phyloP scores from a whole-genome alignment of 1,140 invertebrate genomes.

The Psix sp. region DNA sequence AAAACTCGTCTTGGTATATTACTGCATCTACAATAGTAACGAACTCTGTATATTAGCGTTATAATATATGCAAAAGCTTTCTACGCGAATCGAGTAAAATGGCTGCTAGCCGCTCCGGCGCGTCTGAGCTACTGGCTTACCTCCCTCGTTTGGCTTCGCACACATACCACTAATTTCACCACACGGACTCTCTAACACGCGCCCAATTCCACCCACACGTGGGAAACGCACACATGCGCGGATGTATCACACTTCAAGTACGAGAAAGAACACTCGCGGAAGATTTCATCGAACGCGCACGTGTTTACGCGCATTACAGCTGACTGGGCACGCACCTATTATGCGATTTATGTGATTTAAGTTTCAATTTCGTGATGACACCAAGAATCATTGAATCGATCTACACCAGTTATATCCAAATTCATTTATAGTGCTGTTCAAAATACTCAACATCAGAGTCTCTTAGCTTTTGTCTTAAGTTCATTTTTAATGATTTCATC shows the following conservation, averaged over 20 bases:
- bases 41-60: conserved; percentile 36
- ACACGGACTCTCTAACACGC: conserved; percentile 63
- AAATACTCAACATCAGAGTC: no score
- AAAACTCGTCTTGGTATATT: no score
- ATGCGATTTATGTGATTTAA: conserved; percentile 31
- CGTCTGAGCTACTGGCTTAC: conserved; percentile 76
- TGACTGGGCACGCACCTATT: conserved; percentile 65
- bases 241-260: conserved; percentile 32
- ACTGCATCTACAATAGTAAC: no score
- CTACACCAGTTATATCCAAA: no score
- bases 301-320: conserved; percentile 76
- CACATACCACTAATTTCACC: conserved; percentile 68
- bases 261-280: conserved; percentile 39
- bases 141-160: conserved; percentile 75
- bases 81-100: conserved; percentile 73
- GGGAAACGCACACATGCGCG: conserved; percentile 60
- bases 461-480: no score
- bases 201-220: conserved; percentile 60
- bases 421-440: no score
- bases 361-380: conserved; percentile 10
- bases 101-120: conserved; percentile 76
- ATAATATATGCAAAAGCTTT: conserved; percentile 32
- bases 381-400: no score
- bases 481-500: no score
- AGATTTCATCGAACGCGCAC: conserved; percentile 68